These are phyloP conservation scores for Diabrotica virgifera DNA, from an alignment of 1,140 invertebrate species.

Conservation along the genomic window DNA sequence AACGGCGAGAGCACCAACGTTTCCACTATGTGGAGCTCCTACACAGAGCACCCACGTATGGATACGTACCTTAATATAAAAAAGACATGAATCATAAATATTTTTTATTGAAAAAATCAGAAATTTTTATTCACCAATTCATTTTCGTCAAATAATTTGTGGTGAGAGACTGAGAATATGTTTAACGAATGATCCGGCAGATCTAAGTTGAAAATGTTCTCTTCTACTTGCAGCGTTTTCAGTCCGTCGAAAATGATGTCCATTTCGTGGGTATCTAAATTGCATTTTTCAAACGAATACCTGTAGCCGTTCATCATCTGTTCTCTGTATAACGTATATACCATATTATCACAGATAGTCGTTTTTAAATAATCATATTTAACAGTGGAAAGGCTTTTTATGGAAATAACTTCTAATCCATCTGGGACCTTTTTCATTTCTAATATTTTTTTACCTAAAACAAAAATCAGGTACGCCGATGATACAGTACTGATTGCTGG, in stretches of 20 bases:
- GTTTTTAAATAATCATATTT: conserved; percentile 29
- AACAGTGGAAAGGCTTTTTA: conserved; percentile 11
- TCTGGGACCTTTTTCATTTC: conserved; percentile 23
- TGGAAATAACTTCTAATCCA: conserved; percentile 19
- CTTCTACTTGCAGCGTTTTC: neutral
- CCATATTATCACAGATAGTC: conserved; percentile 30
- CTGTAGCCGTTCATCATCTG: conserved; percentile 6
- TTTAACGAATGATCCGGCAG: neutral
- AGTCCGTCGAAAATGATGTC: conserved; percentile 5
- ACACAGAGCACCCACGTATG: too few species aligned
- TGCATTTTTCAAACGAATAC: conserved; percentile 24
- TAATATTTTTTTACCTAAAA: conserved; percentile 34
- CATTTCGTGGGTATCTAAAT: conserved; percentile 23
- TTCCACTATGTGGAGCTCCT: too few species aligned
- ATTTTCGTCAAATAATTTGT: conserved; percentile 19
- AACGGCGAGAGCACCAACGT: too few species aligned
- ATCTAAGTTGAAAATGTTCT: conserved; percentile 10
- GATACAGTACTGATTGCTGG: too few species aligned
- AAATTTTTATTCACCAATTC: conserved; percentile 21
- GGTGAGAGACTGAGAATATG: conserved; percentile 23
- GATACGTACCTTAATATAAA: too few species aligned
- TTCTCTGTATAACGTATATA: conserved; percentile 36
- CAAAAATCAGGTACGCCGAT: too few species aligned
- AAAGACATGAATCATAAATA: too few species aligned
- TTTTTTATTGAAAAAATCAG: neutral